Percentiles rank a stretch among this genome's conserved stretches.
Evolutionary conservation across 2,113 vertebrate genomes (phyloP).

Genomic region (Taxidea taxus): DNA sequence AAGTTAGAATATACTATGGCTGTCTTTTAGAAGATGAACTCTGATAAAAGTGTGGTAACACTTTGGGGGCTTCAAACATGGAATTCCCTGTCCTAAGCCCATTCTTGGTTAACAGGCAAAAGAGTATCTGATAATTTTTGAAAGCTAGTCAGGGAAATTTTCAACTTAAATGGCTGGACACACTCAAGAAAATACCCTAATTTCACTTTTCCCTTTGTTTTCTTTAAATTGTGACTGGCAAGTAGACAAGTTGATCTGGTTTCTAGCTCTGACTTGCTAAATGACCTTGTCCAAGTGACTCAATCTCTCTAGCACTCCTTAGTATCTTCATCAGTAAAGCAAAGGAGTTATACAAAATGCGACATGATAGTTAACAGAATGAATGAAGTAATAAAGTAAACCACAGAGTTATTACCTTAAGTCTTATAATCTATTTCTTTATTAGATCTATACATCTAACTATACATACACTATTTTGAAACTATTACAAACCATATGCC

Average conservation of each 20-base stretch:
- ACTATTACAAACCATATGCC: neutral
- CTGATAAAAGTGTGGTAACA: neutral
- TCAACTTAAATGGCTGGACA: neutral
- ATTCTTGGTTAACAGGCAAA: neutral
- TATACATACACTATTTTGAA: neutral
- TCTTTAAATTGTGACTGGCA: neutral
- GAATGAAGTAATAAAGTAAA: neutral
- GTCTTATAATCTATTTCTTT: neutral
- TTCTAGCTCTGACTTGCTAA: slow-evolving; percentile 12
- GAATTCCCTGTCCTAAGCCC: neutral
- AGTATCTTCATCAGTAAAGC: neutral
- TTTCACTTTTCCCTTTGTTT: slow-evolving; percentile 34
- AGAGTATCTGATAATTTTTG: slow-evolving; percentile 9
- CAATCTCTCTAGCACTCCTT: neutral
- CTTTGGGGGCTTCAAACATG: neutral
- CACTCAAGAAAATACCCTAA: neutral
- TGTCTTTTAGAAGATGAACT: slow-evolving; percentile 1
- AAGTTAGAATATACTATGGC: neutral
- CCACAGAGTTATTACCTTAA: neutral
- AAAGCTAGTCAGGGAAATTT: slow-evolving; percentile 29
- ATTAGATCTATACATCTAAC: neutral
- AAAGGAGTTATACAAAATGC: neutral
- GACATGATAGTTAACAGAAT: neutral
- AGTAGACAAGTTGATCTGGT: neutral
- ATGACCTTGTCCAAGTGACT: neutral